Conservation (phyloP, 2,888 invertebrate species). For the Belgica antarctica region DNA sequence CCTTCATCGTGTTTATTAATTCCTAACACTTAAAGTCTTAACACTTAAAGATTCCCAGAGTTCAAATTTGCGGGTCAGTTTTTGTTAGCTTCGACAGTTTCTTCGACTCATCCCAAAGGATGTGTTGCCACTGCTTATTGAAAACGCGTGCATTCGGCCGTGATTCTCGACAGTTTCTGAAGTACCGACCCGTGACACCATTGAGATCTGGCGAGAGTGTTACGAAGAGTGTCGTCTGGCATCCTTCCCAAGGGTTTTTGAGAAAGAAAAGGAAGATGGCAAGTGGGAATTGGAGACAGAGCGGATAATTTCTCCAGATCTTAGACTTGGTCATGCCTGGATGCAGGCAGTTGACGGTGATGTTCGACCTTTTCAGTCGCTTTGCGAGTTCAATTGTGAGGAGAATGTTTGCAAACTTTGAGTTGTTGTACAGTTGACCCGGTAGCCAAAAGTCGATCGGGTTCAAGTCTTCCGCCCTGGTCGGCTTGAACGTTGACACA, state of each 20-base stretch:
- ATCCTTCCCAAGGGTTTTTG: conserved; percentile 74
- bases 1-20: no score
- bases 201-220: conserved; percentile 73
- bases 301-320: conserved; percentile 78
- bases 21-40: no score
- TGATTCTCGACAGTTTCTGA: conserved; percentile 72
- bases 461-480: conserved; percentile 63
- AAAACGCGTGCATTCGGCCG: conserved; percentile 62
- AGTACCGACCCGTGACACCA: conserved; percentile 74
- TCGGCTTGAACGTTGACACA: conserved; percentile 67
- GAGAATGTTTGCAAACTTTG: conserved; percentile 81
- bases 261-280: conserved; percentile 69
- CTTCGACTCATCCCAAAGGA: conserved; percentile 83
- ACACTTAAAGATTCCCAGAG: no score
- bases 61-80: conserved; percentile 71
- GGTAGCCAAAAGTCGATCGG: conserved; percentile 66
- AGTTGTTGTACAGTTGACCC: conserved; percentile 73
- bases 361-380: conserved; percentile 71
- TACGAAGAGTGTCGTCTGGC: conserved; percentile 75
- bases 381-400: conserved; percentile 76
- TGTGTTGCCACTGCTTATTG: conserved; percentile 70
- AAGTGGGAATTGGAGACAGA: conserved; percentile 69
- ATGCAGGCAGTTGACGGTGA: conserved; percentile 82
- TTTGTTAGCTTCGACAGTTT: conserved; percentile 68
- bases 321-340: conserved; percentile 82